Base-by-base conservation (phyloP, 2,113 vertebrate genomes). In the Chrysochloris asiatica region DNA sequence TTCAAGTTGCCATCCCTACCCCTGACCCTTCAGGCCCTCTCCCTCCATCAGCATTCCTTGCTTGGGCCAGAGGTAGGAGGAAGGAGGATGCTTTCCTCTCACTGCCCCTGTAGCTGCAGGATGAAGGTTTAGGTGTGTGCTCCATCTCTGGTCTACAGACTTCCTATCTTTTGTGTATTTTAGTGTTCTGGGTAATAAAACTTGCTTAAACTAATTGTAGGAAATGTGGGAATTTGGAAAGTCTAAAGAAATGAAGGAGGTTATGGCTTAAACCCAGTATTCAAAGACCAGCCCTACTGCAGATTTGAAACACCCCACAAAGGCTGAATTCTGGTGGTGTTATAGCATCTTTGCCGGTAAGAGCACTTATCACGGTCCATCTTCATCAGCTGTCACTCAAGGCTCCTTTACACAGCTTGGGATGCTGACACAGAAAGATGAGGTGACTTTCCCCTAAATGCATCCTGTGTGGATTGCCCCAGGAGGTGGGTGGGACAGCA, bases 271-370 rank as follows among this genome's bases (percentile, higher is more conserved):
- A n/a, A 16, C 0, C 3, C n/a, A n/a, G 61, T 47, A 4, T 47
- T 65, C 26, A 26, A 63, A 71, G 88, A 71, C 16, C 14, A 76
- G 41, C 30, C 8, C 61, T 6, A 4, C 9, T 50, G 80, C n/a
- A 10, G 2, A 0, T 7, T 1, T 6, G 22, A 21, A 54, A 26
- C 6, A 3, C 22, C 38, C 69, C 71, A 4, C 73, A 8, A 3
- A 0, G 2, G 30, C 5, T n/a, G 59, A 4, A 28, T 30, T 26
- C 13, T 36, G 2, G 36, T 0, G 4, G 38, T 8, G 14, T 9
- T 56, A 50, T 16, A 50, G 16, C 48, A 50, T 10, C 48, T n/a
- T n/a, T n/a, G n/a, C n/a, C n/a, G 4, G 11, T 56, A 56, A 56
- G 54, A 22, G 54, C 12, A 22, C 54, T 56, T 56, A 56, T 22